Base-by-base conservation (phyloP, 37 sponge, comb jelly and placozoan genomes). In the Cladorhizidae sp. region DNA sequence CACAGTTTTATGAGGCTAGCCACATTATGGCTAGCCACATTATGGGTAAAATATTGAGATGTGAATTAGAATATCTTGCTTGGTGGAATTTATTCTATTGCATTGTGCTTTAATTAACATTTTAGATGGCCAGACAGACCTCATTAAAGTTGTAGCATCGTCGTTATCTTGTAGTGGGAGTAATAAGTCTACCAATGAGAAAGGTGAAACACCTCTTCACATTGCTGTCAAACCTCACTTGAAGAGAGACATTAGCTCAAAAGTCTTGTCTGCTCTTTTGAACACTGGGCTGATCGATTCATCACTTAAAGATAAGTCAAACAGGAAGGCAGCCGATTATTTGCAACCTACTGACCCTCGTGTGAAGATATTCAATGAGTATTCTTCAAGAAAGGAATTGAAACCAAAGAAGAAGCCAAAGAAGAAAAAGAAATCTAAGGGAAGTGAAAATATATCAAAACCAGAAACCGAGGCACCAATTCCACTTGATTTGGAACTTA, bases 181-280 rank as follows among this genome's bases (percentile, higher is more conserved):
- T 69, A 64, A 31, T 18, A 64, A 67, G 32, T 35, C 74, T 2
- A 39, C 79, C 11, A 77, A 89, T 38, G 77, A 73, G 15, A 78
- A 89, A 40, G 61, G 67, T 0, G 63, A 84, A 42, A 79, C 71
- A n/a, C 89, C 85, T 26, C 57, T 84, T 26, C 89, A 89, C 55
- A 1, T 73, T 17, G 89, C 79, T 28, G 68, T 84, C 45, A 89
- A 76, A 22, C 3, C 88, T 22, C 71, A 78, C 42, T 45, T 12
- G 38, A 89, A 67, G 38, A 64, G 50, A 73, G 75, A 76, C 3
- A 17, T 40, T 59, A 84, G 76, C 50, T 2, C 40, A 3, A 64
- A 29, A 0, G 39, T 82, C 31, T 63, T 82, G 55, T 49, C 40
- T 18, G 74, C 72, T 35, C 79, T 78, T 3, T 2, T 78, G 9